Percentiles rank a stretch among this genome's conserved stretches.
phyloP scores from a whole-genome alignment of 1,140 invertebrate genomes.

The Platorchestia sp. region DNA sequence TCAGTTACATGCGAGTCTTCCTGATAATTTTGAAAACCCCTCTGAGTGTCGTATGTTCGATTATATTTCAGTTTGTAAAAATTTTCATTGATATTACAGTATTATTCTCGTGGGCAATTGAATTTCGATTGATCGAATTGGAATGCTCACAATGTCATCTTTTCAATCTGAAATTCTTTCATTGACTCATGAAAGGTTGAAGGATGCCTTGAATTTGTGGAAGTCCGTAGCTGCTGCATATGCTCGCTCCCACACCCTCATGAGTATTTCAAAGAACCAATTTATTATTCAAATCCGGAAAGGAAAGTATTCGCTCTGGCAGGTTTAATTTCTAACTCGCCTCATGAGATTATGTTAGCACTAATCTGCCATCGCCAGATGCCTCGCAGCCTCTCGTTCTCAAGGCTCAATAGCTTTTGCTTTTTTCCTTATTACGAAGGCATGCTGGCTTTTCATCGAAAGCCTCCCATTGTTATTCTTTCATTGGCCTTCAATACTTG shows the following conservation, averaged over 20 bases:
- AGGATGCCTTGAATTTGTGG: neutral
- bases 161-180: too few species aligned
- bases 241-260: neutral
- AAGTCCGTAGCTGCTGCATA: neutral
- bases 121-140: too few species aligned
- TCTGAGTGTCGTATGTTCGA: too few species aligned
- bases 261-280: neutral
- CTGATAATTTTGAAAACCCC: too few species aligned
- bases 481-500: constrained; percentile 10
- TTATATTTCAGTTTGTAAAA: too few species aligned
- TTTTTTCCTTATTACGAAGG: neutral
- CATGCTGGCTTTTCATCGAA: neutral
- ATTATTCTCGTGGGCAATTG: too few species aligned
- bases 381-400: neutral
- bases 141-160: too few species aligned
- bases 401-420: neutral
- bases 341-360: constrained; percentile 5
- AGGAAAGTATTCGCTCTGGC: neutral
- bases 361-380: constrained; percentile 11
- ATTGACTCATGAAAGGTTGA: neutral
- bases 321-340: neutral
- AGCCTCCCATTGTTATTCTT: constrained; percentile 19
- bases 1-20: too few species aligned
- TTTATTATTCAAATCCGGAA: neutral
- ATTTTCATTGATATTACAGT: too few species aligned